Evolutionary conservation across 2,797 vertebrate genomes (phyloP), one percentile per base, ranked within the genome.

Genomic region (Discoglossus pictus): DNA sequence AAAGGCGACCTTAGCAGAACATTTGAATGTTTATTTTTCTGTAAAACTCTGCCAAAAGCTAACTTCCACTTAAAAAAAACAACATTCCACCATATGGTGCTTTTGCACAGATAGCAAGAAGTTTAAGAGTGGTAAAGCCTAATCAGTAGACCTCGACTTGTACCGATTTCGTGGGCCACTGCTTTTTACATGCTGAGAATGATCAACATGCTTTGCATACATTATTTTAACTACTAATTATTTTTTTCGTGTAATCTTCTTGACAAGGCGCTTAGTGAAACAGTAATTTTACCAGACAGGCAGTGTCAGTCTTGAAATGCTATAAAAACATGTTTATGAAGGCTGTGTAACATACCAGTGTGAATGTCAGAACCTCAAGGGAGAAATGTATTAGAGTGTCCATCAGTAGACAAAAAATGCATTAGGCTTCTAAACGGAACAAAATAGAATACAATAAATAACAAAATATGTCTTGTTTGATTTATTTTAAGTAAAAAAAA

Each of bases 141-240:
- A 56, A 40, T 56, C 53, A 56, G 11, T 25, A 42, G 20, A 56
- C 35, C 50, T 53, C 35, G 20, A 42, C 53, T 40, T 56, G 53
- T 56, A 39, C 53, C 20, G 27, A 61, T 61, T 61, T 61, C 15
- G 31, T 61, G 59, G 59, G 44, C 59, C 44, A 47, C 17, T 61
- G 59, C 43, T 36, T 48, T 48, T 61, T 61, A 61, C 59, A 48
- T 18, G 17, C 59, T 47, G 43, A 61, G 34, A 48, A 48, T 61
- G 59, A 48, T 48, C 59, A 61, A 61, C 59, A 48, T 48, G 59
- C 59, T 38, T 61, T 48, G 59, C 59, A 61, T 61, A 61, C 43
- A 38, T 61, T 61, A 61, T 61, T 61, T 61, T 61, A 61, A 61
- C 27, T 61, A 61, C 59, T 61, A 61, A 61, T 61, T 61, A 61